Conservation (phyloP, 2,113 vertebrate genomes). For the Spermophilus dauricus region DNA sequence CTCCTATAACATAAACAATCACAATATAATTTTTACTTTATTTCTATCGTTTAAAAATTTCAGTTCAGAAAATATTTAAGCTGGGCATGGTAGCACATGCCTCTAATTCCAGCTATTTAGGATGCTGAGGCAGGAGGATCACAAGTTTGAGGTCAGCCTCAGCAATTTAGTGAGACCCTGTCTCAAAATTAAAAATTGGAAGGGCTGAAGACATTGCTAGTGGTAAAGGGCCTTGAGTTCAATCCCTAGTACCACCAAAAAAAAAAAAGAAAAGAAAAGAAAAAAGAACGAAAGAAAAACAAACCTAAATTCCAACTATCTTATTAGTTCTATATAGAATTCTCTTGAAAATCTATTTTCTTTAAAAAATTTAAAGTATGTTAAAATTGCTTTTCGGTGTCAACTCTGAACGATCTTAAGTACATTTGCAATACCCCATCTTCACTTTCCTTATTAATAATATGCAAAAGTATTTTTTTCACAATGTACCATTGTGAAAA, state of each 20-base stretch:
- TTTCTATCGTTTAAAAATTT: conserved; percentile 47
- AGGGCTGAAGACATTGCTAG: no score
- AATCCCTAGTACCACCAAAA: no score
- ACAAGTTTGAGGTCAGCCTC: no score
- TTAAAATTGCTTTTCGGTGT: not conserved
- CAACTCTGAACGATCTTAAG: conserved; percentile 29
- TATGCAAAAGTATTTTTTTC: conserved; percentile 14
- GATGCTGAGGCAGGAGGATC: no score
- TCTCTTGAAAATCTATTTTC: conserved; percentile 21
- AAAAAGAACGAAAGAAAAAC: no score
- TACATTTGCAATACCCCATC: not conserved
- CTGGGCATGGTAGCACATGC: no score
- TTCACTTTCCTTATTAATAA: conserved; percentile 39
- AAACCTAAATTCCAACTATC: conserved; percentile 22
- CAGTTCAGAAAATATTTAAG: not conserved
- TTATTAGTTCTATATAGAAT: not conserved
- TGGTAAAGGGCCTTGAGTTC: no score
- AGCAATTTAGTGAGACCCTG: no score
- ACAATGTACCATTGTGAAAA: conserved; percentile 31
- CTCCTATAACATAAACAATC: conserved; percentile 89
- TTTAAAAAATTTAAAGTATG: conserved; percentile 45
- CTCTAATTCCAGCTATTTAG: no score
- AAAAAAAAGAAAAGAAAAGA: no score
- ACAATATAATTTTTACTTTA: conserved; percentile 59
- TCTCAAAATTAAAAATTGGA: no score